A percentile compares a stretch with the other conserved stretches of the same genome.
Evolutionary conservation across 2,113 vertebrate genomes (phyloP).

Genomic region (Promerops cafer): DNA sequence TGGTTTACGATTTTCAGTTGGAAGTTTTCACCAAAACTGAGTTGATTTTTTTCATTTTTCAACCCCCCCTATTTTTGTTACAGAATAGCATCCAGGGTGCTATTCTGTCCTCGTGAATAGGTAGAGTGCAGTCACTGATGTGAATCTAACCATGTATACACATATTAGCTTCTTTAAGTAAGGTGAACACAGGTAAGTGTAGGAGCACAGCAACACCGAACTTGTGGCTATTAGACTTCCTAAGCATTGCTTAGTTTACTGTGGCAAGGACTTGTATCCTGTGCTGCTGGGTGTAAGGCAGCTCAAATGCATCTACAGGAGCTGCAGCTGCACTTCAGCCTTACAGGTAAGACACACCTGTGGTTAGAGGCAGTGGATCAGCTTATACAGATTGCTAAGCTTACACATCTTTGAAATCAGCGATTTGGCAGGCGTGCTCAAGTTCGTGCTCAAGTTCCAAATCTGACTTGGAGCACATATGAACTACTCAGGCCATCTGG

Average conservation of each 20-base stretch:
- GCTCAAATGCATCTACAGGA: not conserved
- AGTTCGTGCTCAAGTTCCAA: no score
- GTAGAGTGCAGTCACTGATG: not conserved
- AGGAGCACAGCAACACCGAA: not conserved
- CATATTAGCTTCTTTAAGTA: not conserved
- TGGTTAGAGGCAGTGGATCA: not conserved
- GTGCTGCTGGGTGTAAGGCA: not conserved
- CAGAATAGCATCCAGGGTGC: not conserved
- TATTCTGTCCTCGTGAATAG: not conserved
- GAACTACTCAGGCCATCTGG: conserved; percentile 8
- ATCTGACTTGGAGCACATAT: not conserved
- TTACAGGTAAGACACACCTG: not conserved
- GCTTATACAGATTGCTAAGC: not conserved
- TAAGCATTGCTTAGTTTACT: not conserved
- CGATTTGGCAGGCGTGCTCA: not conserved
- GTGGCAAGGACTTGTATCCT: not conserved
- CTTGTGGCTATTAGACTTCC: not conserved
- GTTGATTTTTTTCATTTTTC: not conserved
- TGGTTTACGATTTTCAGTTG: not conserved
- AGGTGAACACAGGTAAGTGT: not conserved
- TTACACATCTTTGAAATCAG: not conserved
- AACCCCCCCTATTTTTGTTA: not conserved
- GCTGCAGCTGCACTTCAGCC: not conserved
- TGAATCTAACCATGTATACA: not conserved
- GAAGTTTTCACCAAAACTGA: not conserved